Conservation (phyloP, 2,113 vertebrate species). For the Calidris pygmaea region DNA sequence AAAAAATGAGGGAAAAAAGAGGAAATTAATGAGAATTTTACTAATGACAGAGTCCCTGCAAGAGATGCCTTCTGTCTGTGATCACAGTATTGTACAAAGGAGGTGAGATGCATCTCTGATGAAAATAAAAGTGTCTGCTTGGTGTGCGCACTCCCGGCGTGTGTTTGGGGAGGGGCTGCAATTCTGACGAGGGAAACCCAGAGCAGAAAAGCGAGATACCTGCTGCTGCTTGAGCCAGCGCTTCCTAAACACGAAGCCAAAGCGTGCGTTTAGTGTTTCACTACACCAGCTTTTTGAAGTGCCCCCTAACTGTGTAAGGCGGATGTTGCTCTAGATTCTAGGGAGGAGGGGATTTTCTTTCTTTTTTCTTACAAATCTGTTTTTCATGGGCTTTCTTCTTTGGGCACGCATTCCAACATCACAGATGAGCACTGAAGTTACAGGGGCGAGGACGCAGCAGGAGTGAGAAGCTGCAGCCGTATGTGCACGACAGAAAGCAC, state of each 20-base stretch:
- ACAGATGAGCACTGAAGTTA: background rate
- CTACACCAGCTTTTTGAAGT: background rate
- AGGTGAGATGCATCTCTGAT: background rate
- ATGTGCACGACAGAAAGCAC: background rate
- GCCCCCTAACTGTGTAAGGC: background rate
- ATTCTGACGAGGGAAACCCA: conserved; percentile 3
- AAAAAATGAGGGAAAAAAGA: background rate
- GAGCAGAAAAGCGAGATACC: conserved; percentile 27
- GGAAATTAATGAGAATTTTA: background rate
- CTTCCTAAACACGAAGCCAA: background rate
- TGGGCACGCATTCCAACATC: background rate
- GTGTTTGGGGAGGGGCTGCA: conserved; percentile 5
- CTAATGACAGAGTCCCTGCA: background rate
- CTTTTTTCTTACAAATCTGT: background rate
- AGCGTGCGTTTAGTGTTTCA: conserved; percentile 8
- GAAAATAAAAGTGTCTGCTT: conserved; percentile 21
- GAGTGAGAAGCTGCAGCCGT: background rate
- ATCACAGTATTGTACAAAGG: background rate
- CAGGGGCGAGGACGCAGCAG: background rate
- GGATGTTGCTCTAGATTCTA: background rate
- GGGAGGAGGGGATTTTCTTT: background rate
- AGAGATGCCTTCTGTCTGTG: background rate
- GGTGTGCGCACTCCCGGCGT: background rate
- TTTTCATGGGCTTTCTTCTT: background rate
- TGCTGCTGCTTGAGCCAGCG: background rate